Evolutionary conservation across 1,140 invertebrate genomes (phyloP), one percentile per base, ranked within the genome.

Genomic region (Delia radicum): DNA sequence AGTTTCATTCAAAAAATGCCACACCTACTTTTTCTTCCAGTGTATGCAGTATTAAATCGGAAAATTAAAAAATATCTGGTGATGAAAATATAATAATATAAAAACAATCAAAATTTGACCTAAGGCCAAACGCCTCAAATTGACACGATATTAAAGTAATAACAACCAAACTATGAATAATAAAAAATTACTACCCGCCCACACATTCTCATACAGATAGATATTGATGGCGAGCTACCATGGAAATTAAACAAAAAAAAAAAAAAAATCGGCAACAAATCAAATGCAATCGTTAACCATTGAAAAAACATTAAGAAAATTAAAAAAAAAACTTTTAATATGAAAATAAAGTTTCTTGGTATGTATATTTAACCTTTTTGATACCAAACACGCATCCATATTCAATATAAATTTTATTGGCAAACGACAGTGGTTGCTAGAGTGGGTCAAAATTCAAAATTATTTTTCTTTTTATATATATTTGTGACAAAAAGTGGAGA

Each of bases 71-170:
- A 5, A 8, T 15, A 33, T 5, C 10, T 13, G n/a, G 31, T 67
- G 63, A 29, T 5, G 48, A 55, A 21, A 55, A 21, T 55, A 42
- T 42, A 42, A 63, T 26, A 18, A 6, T 26, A 62, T 2, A 29
- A 42, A 27, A 74, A 33, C 62, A 69, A 55, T 37, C 71, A 72
- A 33, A 72, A 80, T 78, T 78, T 81, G 81, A 79, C 81, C 80
- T 78, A 67, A 77, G 80, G 82, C 79, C 77, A 82, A 81, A 84
- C 81, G 76, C 61, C 81, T 81, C 75, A 79, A 76, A 81, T 82
- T 78, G 79, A 77, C 82, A 84, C 82, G 82, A 84, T 84, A 82
- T 81, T 76, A n/a, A n/a, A n/a, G 79, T 79, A 84, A 84, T 84
- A 82, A 82, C 77, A 69, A 77, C 48, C 18, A 62, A n/a, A n/a